Evolutionary conservation across 2,797 vertebrate species (phyloP), one percentile per base, ranked within the genome.

Genomic region (Cetoscarus ocellatus): DNA sequence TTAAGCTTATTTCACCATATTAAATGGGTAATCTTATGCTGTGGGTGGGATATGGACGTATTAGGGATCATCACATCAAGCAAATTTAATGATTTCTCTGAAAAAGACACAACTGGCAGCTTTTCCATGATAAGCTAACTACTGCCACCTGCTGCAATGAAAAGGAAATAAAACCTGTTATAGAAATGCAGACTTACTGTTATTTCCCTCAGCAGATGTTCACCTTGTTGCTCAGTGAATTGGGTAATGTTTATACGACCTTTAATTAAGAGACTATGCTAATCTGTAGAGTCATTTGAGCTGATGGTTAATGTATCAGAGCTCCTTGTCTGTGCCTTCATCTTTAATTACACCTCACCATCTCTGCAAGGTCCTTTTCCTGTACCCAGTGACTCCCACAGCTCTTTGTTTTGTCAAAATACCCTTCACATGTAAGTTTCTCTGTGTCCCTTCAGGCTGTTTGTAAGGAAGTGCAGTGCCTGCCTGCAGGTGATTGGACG

Each of bases 381-480:
- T 53, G 35, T 17, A 19, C 64, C 66, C 67, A 42, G 65, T 45
- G 17, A 62, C 70, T 72, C 49, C 61, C 52, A 38, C 43, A 19
- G 60, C 47, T 39, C 34, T 48, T 35, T 14, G 17, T 63, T 71
- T 67, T 40, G 51, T 56, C 34, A 34, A 65, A 8, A 61, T 44
- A 27, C 50, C 54, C 52, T 38, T 61, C 34, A 62, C 53, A 70
- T 55, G n/a, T 15, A 64, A 55, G 15, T 74, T 27, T 59, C 59
- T 78, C 57, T 85, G 40, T 84, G 60, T 60, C 19, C 58, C 66
- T 65, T 12, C 77, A 97, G 96, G 92, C 70, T 97, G 51, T 97
- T 97, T 89, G 95, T 96, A 77, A 95, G 96, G 69, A 97, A 97
- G 87, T 97, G 96, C 92, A 97, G 96, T 42, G 94, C 95, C 15